A percentile compares a stretch with the other conserved stretches of the same genome.
Evolutionary conservation across 2,797 vertebrate species (phyloP).

Genomic region (Mycteria americana): DNA sequence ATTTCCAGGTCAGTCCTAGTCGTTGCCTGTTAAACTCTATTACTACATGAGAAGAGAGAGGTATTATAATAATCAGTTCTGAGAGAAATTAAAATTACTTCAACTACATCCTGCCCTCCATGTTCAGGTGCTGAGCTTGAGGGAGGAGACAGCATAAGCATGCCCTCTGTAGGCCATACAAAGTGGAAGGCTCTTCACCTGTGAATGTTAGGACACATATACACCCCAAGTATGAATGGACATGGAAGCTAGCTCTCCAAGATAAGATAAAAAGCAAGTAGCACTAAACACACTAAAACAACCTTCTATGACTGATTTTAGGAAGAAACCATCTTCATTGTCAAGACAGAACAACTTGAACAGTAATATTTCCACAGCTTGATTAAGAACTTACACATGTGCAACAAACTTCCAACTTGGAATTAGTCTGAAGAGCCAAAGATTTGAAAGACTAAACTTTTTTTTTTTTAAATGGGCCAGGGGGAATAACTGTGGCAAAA

Average conservation of each 20-base stretch:
- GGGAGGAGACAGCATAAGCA: not conserved
- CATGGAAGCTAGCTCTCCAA: not conserved
- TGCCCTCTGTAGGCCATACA: not conserved
- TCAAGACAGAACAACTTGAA: not conserved
- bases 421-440: not conserved
- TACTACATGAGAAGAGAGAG: not conserved
- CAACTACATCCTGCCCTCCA: not conserved
- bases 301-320: accelerated
- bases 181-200: not conserved
- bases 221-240: not conserved
- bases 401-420: not conserved
- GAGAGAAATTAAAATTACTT: not conserved
- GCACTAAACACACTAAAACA: not conserved
- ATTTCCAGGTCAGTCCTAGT: not conserved
- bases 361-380: not conserved
- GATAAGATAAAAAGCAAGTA: not conserved
- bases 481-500: not conserved
- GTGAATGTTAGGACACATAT: not conserved
- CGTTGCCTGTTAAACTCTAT: not conserved
- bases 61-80: not conserved
- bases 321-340: too few species aligned
- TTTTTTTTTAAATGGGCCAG: not conserved
- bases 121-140: not conserved
- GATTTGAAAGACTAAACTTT: not conserved
- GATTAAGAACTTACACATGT: not conserved